Percentiles rank a stretch among this genome's conserved stretches.
Evolutionary conservation across 2,113 vertebrate species (phyloP).

Genomic region (Calcarius ornatus): DNA sequence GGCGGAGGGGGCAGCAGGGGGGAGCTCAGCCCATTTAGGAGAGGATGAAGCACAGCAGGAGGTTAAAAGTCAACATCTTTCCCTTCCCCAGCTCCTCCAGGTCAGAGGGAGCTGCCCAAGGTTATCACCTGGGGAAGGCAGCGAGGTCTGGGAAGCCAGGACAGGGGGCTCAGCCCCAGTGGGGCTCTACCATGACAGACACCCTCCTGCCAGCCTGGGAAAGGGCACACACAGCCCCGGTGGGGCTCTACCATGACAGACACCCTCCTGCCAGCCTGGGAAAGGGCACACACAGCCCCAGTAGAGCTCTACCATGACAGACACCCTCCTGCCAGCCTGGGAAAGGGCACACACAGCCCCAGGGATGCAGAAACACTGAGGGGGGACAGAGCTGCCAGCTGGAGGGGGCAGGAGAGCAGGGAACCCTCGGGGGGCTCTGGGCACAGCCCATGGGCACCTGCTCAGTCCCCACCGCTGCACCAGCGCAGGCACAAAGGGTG

Average conservation of each 20-base stretch:
- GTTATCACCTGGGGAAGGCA: not conserved
- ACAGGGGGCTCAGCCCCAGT: not conserved
- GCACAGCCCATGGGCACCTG: rapidly evolving
- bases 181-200: no score
- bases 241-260: no score
- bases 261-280: no score
- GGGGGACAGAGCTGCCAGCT: not conserved
- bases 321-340: not conserved
- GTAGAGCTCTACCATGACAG: no score
- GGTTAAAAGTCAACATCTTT: constrained; percentile 29
- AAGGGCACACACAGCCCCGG: no score
- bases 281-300: no score
- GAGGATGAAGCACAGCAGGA: not conserved
- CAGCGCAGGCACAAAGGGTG: rapidly evolving
- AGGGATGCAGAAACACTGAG: not conserved
- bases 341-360: not conserved
- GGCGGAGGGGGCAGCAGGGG: not conserved
- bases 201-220: no score
- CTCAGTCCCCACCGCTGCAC: not conserved
- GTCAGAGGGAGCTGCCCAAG: not conserved
- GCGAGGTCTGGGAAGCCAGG: not conserved
- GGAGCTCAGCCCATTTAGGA: not conserved
- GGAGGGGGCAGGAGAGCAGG: not conserved
- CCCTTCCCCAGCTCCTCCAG: not conserved
- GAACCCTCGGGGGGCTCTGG: rapidly evolving